phyloP scores from a whole-genome alignment of 2,888 invertebrate species.

The Drosophila hamatofila region DNA sequence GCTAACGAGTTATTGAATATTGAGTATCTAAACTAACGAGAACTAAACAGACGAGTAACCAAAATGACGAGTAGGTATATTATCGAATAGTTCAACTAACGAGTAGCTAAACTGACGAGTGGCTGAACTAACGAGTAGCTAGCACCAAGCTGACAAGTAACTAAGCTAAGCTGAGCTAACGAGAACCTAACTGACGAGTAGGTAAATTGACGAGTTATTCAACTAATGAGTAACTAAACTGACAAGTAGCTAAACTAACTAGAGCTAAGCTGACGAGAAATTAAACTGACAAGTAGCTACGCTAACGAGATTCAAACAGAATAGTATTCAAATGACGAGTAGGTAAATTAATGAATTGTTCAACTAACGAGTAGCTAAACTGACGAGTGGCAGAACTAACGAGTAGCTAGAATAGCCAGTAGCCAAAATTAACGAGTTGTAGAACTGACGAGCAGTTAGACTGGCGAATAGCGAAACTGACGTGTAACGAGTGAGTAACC shows the following conservation, averaged over 20 bases:
- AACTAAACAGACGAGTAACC: background rate
- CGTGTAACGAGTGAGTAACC: too few species aligned
- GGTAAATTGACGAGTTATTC: background rate
- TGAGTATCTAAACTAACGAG: background rate
- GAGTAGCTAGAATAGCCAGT: too few species aligned
- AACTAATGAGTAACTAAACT: background rate
- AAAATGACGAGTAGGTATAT: too few species aligned
- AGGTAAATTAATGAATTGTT: too few species aligned
- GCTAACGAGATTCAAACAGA: too few species aligned
- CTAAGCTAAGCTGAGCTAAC: too few species aligned
- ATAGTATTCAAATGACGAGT: too few species aligned
- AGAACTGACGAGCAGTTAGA: too few species aligned
- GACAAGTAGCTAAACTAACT: background rate
- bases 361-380: background rate
- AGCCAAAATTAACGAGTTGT: too few species aligned
- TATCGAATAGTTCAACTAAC: background rate
- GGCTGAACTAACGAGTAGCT: background rate
- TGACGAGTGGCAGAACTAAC: background rate
- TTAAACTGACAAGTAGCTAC: too few species aligned
- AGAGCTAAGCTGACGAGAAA: background rate
- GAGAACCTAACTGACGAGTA: background rate
- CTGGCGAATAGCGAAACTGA: too few species aligned
- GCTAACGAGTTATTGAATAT: background rate
- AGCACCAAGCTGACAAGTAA: background rate
- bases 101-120: background rate